These are phyloP conservation scores for Tetanocera ferruginea DNA, from an alignment of 2,888 invertebrate species.

Conservation along the genomic window DNA sequence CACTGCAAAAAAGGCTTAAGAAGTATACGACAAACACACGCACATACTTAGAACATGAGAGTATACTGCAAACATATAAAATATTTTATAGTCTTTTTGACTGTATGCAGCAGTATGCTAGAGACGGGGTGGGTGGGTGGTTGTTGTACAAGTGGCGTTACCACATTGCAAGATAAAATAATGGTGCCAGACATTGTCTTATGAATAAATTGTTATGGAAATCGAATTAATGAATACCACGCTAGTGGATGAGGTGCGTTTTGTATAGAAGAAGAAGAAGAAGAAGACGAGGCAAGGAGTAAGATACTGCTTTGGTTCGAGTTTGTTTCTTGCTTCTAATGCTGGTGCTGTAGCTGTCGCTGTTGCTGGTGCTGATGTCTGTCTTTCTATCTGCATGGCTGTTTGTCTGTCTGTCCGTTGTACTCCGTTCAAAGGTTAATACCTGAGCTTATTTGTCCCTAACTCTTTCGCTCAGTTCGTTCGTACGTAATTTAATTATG, in stretches of 20 bases:
- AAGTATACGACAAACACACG: slow-evolving; percentile 36
- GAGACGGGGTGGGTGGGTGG: slow-evolving; percentile 35
- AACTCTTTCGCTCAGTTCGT: slow-evolving; percentile 68
- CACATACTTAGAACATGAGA: slow-evolving; percentile 24
- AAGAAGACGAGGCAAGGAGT: slow-evolving; percentile 39
- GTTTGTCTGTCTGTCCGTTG: slow-evolving; percentile 1
- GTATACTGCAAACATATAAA: slow-evolving; percentile 49
- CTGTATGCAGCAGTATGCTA: not conserved
- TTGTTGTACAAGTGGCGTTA: slow-evolving; percentile 61
- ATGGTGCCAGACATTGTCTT: slow-evolving; percentile 71
- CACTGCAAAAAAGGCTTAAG: slow-evolving; percentile 53
- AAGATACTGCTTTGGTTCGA: slow-evolving; percentile 29
- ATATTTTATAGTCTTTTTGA: slow-evolving; percentile 59
- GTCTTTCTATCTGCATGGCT: not conserved
- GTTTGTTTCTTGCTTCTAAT: slow-evolving; percentile 32
- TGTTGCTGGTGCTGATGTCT: slow-evolving; percentile 29
- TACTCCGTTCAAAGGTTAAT: slow-evolving; percentile 63
- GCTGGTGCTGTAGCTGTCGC: slow-evolving; percentile 35
- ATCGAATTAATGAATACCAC: slow-evolving; percentile 71
- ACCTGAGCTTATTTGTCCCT: slow-evolving; percentile 71
- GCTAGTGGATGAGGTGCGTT: slow-evolving; percentile 50
- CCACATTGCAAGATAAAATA: slow-evolving; percentile 64
- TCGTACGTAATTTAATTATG: slow-evolving; percentile 70
- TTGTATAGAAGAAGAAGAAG: slow-evolving; percentile 34
- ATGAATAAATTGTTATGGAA: slow-evolving; percentile 72